Evolutionary conservation across 2,888 invertebrate species (phyloP), one percentile per base, ranked within the genome.

Genomic region (Hydroisotoma schaefferi): DNA sequence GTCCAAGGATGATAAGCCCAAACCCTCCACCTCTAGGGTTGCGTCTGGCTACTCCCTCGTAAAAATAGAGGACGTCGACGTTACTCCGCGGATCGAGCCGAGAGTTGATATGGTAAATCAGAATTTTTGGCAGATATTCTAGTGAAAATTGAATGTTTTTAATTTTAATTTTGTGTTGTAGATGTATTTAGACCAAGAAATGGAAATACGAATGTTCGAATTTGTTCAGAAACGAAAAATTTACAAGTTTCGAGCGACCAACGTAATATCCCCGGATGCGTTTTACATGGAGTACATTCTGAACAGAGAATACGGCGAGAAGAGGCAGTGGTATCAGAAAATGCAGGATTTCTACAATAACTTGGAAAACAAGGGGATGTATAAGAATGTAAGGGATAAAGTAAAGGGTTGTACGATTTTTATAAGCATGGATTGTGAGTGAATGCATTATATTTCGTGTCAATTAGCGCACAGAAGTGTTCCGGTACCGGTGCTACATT

Each of bases 241-340:
- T n/a, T 38, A 48, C 12, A 52, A 28, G 20, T 51, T 28, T 26
- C 37, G 51, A n/a, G 43, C 52, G 10, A 28, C 44, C 2, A 0
- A 23, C 22, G 52, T 43, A 12, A 20, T 43, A 8, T 23, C 10
- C 18, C 57, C 57, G 3, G 12, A 1, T 29, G 43, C 43, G 5
- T 57, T 57, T 29, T 57, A 28, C 23, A 22, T 57, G 43, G 44
- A 51, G 33, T 57, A 40, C n/a, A 23, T 57, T 2, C n/a, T 28
- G 12, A 33, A 28, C n/a, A 10, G 22, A 40, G 5, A 20, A 5
- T 40, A 40, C 20, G 20, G 5, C n/a, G 40, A 8, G 20, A 40
- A 40, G n/a, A n/a, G n/a, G n/a, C 8, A 4, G 4, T 40, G 40
- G 40, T 40, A 10, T 40, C 5, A 15, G 2, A 5, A 6, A 5